phyloP scores from a whole-genome alignment of 1,140 invertebrate genomes.

The Lineus longissimus region DNA sequence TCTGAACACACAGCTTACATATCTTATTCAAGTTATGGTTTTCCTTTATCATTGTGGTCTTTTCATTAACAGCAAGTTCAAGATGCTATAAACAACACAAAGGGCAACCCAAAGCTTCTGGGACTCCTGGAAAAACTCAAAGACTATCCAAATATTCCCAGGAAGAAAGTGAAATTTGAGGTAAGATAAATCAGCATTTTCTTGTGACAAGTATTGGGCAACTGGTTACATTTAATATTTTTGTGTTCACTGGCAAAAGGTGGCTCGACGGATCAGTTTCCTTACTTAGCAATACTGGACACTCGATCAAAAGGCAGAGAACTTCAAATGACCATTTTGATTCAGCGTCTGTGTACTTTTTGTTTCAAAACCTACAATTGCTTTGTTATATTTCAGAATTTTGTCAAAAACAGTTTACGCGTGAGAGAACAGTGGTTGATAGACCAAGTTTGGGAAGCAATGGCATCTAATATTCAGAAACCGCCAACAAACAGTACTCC shows the following conservation, averaged over 20 bases:
- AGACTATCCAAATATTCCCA: constrained; percentile 81
- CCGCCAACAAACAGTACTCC: not conserved
- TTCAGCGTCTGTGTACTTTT: too few relatives aligned
- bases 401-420: constrained; percentile 51
- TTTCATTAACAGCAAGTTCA: constrained; percentile 59
- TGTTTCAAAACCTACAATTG: not conserved
- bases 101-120: constrained; percentile 58
- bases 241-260: too few relatives aligned
- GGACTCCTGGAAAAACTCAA: constrained; percentile 69
- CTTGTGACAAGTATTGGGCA: too few relatives aligned
- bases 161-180: constrained; percentile 82
- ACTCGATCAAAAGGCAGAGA: too few relatives aligned
- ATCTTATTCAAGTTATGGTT: too few relatives aligned
- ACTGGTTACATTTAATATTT: too few relatives aligned
- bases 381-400: constrained; percentile 43
- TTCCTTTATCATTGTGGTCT: too few relatives aligned
- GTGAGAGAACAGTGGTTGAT: constrained; percentile 32
- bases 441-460: constrained; percentile 38
- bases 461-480: constrained; percentile 20
- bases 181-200: constrained; percentile 20
- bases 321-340: too few relatives aligned
- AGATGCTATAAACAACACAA: constrained; percentile 65
- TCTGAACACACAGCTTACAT: too few relatives aligned
- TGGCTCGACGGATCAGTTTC: too few relatives aligned
- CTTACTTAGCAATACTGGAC: too few relatives aligned